Base-by-base conservation (phyloP, 2,113 vertebrate species). In the Poecilia latipinna region DNA sequence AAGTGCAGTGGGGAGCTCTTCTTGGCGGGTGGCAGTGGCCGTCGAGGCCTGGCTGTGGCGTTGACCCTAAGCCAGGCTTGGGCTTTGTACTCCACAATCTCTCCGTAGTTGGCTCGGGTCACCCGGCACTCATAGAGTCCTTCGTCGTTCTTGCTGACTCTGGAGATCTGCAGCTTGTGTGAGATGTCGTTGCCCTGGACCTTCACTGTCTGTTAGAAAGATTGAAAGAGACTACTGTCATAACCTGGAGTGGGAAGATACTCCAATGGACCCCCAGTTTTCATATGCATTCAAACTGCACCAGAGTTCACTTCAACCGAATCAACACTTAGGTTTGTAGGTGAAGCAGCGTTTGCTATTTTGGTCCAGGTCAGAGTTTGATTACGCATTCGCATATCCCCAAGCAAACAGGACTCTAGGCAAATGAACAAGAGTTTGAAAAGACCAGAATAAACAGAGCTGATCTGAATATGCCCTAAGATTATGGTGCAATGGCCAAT, bases 141-240 rank as follows among this genome's bases (percentile, higher is more conserved):
- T 90, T 98, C 96, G 31, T 98, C 97, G 72, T 92, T 96, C 95
- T 96, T 97, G 80, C 95, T 91, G 74, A 98, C 97, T 93, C 97
- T 96, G 84, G 96, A 97, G 83, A 98, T 96, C 93, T 98, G 97
- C 65, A 98, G 96, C 89, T 97, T 98, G 94, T 98, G 97, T 71
- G 97, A 98, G 92, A 98, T 98, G 91, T 98, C 96, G n/a, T 97
- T 98, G 83, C 97, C 97, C 92, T 98, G 97, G 89, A 98, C 97
- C 88, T 97, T 98, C 85, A 98, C 97, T 87, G 97, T 98, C 97
- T 98, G 95, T 83, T 75, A 65, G 79, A 79, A 65, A 19, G 65
- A 88, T 72, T 73, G 60, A 26, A 75, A 73, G 68, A 88, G 70
- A 79, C 12, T 69, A 72, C 6, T 57, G 22, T 57, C 51, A 57